A percentile compares a stretch with the other conserved stretches of the same genome.
Conservation (phyloP, 2,888 invertebrate species). For the Arge pagana region DNA sequence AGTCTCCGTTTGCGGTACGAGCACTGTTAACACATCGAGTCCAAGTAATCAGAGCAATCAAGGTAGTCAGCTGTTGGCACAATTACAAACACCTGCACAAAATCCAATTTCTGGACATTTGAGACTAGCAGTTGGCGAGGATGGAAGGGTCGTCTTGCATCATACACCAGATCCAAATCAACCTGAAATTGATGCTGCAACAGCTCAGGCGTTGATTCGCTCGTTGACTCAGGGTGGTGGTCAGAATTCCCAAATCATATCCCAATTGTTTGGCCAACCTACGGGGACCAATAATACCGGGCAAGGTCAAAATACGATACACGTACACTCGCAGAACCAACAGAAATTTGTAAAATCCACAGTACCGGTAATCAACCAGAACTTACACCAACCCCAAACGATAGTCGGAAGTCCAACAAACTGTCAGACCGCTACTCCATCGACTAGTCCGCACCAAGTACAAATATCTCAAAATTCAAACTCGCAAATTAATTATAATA, state of each 20-base stretch:
- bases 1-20: constrained; percentile 32
- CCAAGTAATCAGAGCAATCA: constrained; percentile 33
- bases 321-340: constrained; percentile 30
- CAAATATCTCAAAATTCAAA: constrained; percentile 29
- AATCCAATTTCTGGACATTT: constrained; percentile 62
- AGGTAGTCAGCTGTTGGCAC: constrained; percentile 58
- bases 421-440: constrained; percentile 39
- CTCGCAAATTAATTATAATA: constrained; percentile 23
- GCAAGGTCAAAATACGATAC: constrained; percentile 37
- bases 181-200: constrained; percentile 53
- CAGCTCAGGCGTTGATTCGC: constrained; percentile 53
- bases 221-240: constrained; percentile 49
- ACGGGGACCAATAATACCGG: constrained; percentile 11
- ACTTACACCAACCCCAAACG: constrained; percentile 25
- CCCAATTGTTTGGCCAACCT: constrained; percentile 50
- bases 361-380: constrained; percentile 25
- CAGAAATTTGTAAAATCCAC: constrained; percentile 47
- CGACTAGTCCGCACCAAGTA: constrained; percentile 45
- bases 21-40: constrained; percentile 11
- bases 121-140: constrained; percentile 70
- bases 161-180: constrained; percentile 64
- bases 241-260: constrained; percentile 54
- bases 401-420: constrained; percentile 34
- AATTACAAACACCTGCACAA: constrained; percentile 60
- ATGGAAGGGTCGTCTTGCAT: constrained; percentile 69